phyloP scores from a whole-genome alignment of 2,113 vertebrate genomes.

The Isurus oxyrinchus region DNA sequence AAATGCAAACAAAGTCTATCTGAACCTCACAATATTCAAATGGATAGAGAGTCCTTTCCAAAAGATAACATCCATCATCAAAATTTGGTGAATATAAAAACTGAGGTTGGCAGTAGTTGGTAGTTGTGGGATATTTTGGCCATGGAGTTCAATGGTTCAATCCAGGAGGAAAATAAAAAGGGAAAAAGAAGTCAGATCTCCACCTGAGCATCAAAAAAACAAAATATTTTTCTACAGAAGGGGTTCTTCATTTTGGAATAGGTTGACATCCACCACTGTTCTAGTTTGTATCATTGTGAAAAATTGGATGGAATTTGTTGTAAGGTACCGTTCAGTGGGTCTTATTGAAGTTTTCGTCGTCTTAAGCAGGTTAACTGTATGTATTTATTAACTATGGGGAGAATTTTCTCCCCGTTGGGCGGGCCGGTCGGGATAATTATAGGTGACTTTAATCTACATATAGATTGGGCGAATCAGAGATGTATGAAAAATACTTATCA shows the following conservation, averaged over 20 bases:
- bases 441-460: too few species aligned
- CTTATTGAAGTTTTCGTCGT: too few species aligned
- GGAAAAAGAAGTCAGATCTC: background rate
- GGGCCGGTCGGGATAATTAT: too few species aligned
- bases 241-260: background rate
- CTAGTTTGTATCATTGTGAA: background rate
- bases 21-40: background rate
- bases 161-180: background rate
- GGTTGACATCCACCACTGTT: background rate
- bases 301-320: background rate
- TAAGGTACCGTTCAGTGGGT: too few species aligned
- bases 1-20: background rate
- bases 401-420: too few species aligned
- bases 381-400: too few species aligned
- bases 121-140: background rate
- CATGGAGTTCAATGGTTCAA: background rate
- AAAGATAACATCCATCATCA: background rate
- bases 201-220: background rate
- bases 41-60: background rate
- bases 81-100: background rate
- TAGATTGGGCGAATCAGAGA: too few species aligned
- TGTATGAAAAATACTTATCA: too few species aligned
- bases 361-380: too few species aligned
- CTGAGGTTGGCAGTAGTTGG: background rate
- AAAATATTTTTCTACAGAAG: background rate